Base-by-base conservation (phyloP, 2,888 invertebrate species). In the Auanema freiburgensis region DNA sequence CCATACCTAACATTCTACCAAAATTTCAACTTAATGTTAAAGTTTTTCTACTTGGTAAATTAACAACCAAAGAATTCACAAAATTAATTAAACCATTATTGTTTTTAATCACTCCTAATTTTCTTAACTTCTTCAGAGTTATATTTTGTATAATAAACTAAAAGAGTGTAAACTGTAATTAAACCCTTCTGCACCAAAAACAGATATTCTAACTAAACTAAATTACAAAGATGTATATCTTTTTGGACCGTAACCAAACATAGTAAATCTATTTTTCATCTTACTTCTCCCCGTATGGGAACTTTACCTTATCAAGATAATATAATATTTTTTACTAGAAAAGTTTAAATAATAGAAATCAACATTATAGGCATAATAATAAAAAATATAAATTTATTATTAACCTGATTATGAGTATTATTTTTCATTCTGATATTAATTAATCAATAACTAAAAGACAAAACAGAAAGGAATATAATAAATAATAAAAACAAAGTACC, bases 371-470 rank as follows among this genome's bases (percentile, higher is more conserved):
- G 66, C 23, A 67, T 63, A 51, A 70, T 18, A 33, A 65, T 21
- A 62, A 67, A 72, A 72, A 63, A 69, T 52, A 61, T 60, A 44
- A 63, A 43, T 50, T 66, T 65, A 67, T 63, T 65, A 64, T 71
- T 72, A 46, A 4, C 25, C 33, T 43, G 33, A 43, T 42, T 41
- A 24, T 57, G 57, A 51, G 57, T 43, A 66, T 67, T 64, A 65
- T 59, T 57, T 51, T 70, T 70, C 46, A 66, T 66, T 21, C 72
- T 71, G 33, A 72, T 63, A 67, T 67, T 71, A 63, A 74, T 65
- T 49, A 74, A 53, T 53, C 70, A 87, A 85, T 89, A 76, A 68
- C 88, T 88, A 84, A 90, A 88, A 88, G 88, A 62, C 58, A 74
- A 65, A 56, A 64, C 62, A 50, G 71, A 74, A 52, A 68, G 59